Evolutionary conservation across 2,888 invertebrate species (phyloP), one percentile per base, ranked within the genome.

Genomic region (Pogonocherus hispidulus): DNA sequence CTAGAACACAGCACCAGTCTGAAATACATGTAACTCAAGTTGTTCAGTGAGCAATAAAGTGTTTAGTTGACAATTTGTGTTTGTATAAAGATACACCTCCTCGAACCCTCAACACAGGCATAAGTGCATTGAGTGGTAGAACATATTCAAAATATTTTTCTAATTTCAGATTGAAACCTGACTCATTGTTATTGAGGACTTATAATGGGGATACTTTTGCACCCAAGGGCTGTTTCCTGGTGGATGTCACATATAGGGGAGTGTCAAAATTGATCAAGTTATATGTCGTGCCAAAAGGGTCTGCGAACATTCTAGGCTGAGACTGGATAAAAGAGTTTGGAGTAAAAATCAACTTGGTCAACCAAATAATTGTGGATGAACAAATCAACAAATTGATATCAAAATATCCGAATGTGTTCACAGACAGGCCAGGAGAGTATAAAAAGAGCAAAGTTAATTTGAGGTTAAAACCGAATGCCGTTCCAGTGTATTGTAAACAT

Each of bases 401-500:
- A 16, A 55, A 59, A 62, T 63, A 32, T 8, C 41, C 46, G 23
- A 8, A 56, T 2, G 16, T 66, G 22, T 69, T 66, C 51, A 27
- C 47, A 14, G 54, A 62, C n/a, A 49, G 64, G 19, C 37, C 69
- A 9, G 71, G 68, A 1, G 20, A 55, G 27, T 67, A 37, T 22
- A 66, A 49, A 41, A 18, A 14, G 5, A 9, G 20, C 8, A 56
- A 66, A 63, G 37, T 67, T 49, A 37, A 9, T 49, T 51, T 67
- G 19, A 46, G 57, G 16, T 35, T 44, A 19, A 52, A 57, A 11
- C 9, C 14, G n/a, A 51, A 57, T 19, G 44, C 37, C 14, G 27
- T 27, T 11, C 65, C 64, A 16, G 65, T 72, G 20, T 74, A 67
- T 37, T 62, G 56, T 35, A 70, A 69, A 54, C 57, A 60, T 8